Evolutionary conservation across 2,888 invertebrate species (phyloP), one percentile per base, ranked within the genome.

Genomic region (Cryptophagus acutangulus): DNA sequence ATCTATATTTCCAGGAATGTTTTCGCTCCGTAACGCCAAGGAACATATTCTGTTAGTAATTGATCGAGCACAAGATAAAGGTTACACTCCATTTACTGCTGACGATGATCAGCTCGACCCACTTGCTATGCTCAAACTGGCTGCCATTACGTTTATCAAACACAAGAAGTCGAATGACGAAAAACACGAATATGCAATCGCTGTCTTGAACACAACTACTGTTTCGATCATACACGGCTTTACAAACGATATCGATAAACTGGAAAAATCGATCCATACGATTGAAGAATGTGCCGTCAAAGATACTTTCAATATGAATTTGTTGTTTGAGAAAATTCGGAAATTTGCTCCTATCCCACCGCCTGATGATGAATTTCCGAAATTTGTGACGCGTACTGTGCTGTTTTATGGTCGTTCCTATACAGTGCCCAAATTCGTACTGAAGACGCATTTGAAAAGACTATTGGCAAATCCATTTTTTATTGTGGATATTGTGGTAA

Each of bases 331-430:
- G 24, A n/a, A 20, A 20, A 6, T 20, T 6, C n/a, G 6, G 6
- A 6, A 20, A 20, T 8, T 8, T 20, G n/a, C n/a, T 20, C 6
- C n/a, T n/a, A 6, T 20, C n/a, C 24, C 24, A 20, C 6, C n/a
- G n/a, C 24, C 24, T n/a, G n/a, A 20, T 8, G 24, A 8, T n/a
- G n/a, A n/a, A n/a, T n/a, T n/a, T n/a, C 24, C 24, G 24, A 6
- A 20, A 6, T 20, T 20, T 6, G 24, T 20, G 24, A 20, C 6
- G n/a, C n/a, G 24, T n/a, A 20, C n/a, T 20, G n/a, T n/a, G n/a
- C 24, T 20, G 24, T 20, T 20, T 20, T 20, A 20, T 20, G 24
- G 24, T 6, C 24, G 24, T 20, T 20, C 24, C 24, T 20, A 20
- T n/a, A 20, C 24, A n/a, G 6, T 20, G 6, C 24, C 24, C 6